Percentiles rank a stretch among this genome's conserved stretches.
Conservation (phyloP, 2,888 invertebrate species). For the Mamestra brassicae region DNA sequence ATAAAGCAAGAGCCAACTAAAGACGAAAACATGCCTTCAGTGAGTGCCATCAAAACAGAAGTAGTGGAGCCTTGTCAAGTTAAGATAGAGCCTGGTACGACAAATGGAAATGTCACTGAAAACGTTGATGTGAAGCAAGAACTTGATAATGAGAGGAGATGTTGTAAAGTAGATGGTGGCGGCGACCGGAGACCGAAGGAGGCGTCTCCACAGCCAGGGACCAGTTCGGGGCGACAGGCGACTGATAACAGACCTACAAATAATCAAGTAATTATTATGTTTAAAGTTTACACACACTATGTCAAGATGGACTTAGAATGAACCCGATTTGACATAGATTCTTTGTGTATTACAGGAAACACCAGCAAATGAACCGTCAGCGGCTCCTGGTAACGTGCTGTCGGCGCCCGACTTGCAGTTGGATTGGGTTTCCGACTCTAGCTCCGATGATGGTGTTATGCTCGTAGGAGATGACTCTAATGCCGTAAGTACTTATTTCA, state of each 20-base stretch:
- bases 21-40: conserved; percentile 53
- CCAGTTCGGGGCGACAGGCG: conserved; percentile 76
- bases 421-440: conserved; percentile 93
- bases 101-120: conserved; percentile 63
- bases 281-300: not conserved
- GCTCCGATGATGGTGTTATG: conserved; percentile 92
- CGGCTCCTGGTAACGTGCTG: conserved; percentile 82
- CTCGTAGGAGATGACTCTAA: conserved; percentile 82
- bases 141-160: conserved; percentile 59
- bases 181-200: conserved; percentile 75
- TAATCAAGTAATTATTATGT: conserved; percentile 47
- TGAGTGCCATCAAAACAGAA: conserved; percentile 75
- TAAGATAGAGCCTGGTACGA: conserved; percentile 77
- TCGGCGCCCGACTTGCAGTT: conserved; percentile 94
- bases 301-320: not conserved
- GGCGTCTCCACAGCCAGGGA: conserved; percentile 83
- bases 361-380: conserved; percentile 63
- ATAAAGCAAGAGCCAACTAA: conserved; percentile 77
- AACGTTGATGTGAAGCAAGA: conserved; percentile 79
- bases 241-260: conserved; percentile 51
- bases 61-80: conserved; percentile 67
- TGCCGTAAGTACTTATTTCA: conserved; percentile 61
- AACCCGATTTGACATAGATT: not conserved
- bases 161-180: conserved; percentile 73
- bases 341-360: conserved; percentile 67